Evolutionary conservation across 1,140 invertebrate species (phyloP).

Genomic region (Nebria ingens): DNA sequence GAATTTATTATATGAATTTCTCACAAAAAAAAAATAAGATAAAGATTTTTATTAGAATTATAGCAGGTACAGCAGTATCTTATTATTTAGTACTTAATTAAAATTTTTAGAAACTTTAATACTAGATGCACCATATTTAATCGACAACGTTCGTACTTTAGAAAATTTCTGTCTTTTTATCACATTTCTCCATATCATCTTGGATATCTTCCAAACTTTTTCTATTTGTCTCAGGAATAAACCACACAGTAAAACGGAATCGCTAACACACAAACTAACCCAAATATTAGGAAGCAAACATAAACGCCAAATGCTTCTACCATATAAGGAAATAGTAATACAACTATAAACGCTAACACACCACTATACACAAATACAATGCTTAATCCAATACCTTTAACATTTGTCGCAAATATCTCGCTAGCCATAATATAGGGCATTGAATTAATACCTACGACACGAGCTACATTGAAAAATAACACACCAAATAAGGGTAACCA

Average conservation of each 20-base stretch:
- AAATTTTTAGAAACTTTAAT: no score
- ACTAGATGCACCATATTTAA: no score
- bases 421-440: constrained; percentile 27
- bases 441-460: constrained; percentile 18
- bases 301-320: constrained; percentile 14
- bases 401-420: constrained; percentile 26
- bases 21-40: no score
- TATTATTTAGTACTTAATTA: no score
- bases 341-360: constrained; percentile 20
- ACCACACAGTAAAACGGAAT: constrained; percentile 38
- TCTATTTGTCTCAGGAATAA: constrained; percentile 52
- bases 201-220: constrained; percentile 45
- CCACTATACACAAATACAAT: constrained; percentile 20
- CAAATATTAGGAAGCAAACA: constrained; percentile 18
- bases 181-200: constrained; percentile 24
- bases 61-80: no score
- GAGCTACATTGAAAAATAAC: constrained; percentile 22
- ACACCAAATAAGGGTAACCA: constrained; percentile 23
- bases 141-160: no score
- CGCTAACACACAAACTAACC: constrained; percentile 29
- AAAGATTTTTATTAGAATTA: no score
- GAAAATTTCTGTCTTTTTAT: no score
- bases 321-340: constrained; percentile 24
- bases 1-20: no score
- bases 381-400: constrained; percentile 26